A percentile compares a stretch with the other conserved stretches of the same genome.
These are phyloP conservation scores for Mirza zaza DNA, from an alignment of 2,113 vertebrate genomes.

Conservation along the genomic window DNA sequence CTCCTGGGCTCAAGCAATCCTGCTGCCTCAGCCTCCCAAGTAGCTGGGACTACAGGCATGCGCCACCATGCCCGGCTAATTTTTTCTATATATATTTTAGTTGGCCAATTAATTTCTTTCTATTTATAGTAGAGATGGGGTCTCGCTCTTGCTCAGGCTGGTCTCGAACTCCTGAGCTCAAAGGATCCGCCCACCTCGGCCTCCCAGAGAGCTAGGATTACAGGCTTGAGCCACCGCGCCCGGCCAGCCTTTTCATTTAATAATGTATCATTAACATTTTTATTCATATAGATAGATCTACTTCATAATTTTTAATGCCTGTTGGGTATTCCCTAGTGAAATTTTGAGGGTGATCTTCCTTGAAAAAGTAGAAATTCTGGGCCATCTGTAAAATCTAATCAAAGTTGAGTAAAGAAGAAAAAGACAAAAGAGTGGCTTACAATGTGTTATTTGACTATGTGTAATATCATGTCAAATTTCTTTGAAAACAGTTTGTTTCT, in stretches of 20 bases:
- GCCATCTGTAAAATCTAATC: not conserved
- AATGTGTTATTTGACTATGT: not conserved
- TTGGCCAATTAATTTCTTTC: no score
- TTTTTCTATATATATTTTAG: no score
- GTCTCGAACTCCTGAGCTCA: no score
- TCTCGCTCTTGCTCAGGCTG: no score
- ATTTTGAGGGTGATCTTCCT: constrained; percentile 18
- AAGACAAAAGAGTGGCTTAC: constrained; percentile 9
- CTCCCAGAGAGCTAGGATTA: no score
- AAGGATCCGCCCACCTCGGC: no score
- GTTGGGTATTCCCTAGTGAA: not conserved
- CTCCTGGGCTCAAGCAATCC: no score
- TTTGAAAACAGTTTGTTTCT: not conserved
- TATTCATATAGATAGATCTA: not conserved
- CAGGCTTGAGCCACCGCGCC: no score
- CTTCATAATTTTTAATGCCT: constrained; percentile 2
- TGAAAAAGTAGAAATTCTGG: constrained; percentile 26
- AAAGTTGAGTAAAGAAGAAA: constrained; percentile 32
- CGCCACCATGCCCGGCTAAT: no score
- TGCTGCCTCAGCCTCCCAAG: no score
- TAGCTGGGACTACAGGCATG: no score
- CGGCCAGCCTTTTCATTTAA: constrained; percentile 14
- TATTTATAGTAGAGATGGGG: no score
- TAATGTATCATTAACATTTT: not conserved
- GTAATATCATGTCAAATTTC: not conserved